Evolutionary conservation across 1,140 invertebrate genomes (phyloP).

Genomic region (Drosophila subobscura): DNA sequence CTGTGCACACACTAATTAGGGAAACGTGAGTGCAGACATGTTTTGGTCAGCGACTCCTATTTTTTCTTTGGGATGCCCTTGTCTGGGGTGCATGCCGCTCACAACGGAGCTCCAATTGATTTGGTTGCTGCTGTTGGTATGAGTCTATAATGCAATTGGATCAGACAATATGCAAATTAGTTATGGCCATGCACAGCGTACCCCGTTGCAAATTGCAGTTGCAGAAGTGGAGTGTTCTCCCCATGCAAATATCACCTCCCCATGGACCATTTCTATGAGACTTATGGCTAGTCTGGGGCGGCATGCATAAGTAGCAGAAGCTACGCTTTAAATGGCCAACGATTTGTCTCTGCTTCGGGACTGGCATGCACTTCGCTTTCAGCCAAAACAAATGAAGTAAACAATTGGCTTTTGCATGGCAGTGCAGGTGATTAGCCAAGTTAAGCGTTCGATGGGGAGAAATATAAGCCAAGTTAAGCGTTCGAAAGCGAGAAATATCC

Average conservation of each 20-base stretch:
- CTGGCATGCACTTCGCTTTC: not conserved
- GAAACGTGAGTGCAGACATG: too few relatives aligned
- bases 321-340: constrained; percentile 42
- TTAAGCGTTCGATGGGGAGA: too few relatives aligned
- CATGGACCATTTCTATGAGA: not conserved
- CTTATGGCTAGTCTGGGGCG: constrained; percentile 44
- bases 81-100: constrained; percentile 4
- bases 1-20: too few relatives aligned
- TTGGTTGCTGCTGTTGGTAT: constrained; percentile 24
- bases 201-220: constrained; percentile 55
- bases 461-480: too few relatives aligned
- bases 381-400: not conserved
- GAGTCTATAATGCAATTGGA: constrained; percentile 59
- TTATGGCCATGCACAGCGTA: constrained; percentile 37
- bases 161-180: constrained; percentile 76
- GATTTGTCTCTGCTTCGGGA: constrained; percentile 40
- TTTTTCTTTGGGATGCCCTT: not conserved
- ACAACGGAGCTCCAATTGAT: constrained; percentile 64
- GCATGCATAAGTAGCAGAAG: constrained; percentile 35
- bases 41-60: too few relatives aligned
- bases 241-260: too few relatives aligned
- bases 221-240: constrained; percentile 44
- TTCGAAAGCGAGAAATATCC: too few relatives aligned
- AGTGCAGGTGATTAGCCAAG: too few relatives aligned
- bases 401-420: not conserved